Evolutionary conservation across 2,797 vertebrate genomes (phyloP), one percentile per base, ranked within the genome.

Genomic region (Gymnoscopelus microlampas): DNA sequence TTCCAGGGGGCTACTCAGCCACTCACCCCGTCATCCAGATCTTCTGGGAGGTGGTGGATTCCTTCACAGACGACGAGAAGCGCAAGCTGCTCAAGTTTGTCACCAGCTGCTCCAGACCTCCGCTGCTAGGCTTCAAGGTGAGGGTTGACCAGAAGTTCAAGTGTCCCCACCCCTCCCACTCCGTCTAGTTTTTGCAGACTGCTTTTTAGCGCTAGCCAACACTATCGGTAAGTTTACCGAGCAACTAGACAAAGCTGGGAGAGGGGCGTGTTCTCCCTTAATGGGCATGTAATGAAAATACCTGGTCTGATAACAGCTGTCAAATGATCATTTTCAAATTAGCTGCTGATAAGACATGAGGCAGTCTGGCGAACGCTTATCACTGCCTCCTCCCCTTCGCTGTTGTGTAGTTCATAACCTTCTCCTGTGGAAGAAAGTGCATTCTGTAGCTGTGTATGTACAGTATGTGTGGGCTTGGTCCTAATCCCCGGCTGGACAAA

Each of bases 71-170:
- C 23, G 98, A 97, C 48, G 98, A 99, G 79, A 99, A 99, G 80
- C 95, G 98, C 75, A 98, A 98, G 71, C 90, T 99, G 75, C 94
- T 99, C 49, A 97, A 94, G 90, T 99, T 99, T 68, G 98, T 99
- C 56, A 99, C 98, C 0, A 99, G 98, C 89, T 99, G 97, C 87
- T 99, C 98, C 71, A 94, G 98, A 48, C 98, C 98, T 0, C 98
- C 98, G 0, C 95, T 99, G 70, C 89, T 99, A 78, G 98, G 98
- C 4, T 99, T 99, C 84, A 99, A 99, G 96, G 98, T 99, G 85
- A 78, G 69, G 39, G 15, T 71, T 73, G 35, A 63, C 44, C 24
- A 5, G 7, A 65, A 58, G 48, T 13, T 69, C 65, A 78, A 14
- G 9, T 49, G 26, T 19, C n/a, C 12, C 2, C 2, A 44, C 10